These are phyloP conservation scores for Diglossa brunneiventris DNA, from an alignment of 2,113 vertebrate genomes.

Conservation along the genomic window DNA sequence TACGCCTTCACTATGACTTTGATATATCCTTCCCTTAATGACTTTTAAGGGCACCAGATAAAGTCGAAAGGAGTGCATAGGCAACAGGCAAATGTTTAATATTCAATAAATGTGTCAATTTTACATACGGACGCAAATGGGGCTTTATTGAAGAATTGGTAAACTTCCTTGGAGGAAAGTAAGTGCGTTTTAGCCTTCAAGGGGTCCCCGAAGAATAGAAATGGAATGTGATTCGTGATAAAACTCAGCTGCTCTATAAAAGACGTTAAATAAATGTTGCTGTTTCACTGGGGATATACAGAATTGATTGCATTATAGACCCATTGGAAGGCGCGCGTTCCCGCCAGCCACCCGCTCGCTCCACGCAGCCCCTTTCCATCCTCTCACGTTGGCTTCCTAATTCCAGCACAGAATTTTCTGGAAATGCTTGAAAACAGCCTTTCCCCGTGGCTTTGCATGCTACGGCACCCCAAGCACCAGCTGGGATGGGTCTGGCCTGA, in stretches of 20 bases:
- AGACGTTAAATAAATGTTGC: constrained; percentile 86
- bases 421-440: not conserved
- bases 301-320: constrained; percentile 78
- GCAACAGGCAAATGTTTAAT: constrained; percentile 73
- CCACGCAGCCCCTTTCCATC: not conserved
- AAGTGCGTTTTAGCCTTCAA: constrained; percentile 81
- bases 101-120: constrained; percentile 83
- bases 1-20: not conserved
- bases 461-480: accelerated
- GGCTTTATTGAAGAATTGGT: constrained; percentile 81
- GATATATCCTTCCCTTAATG: constrained; percentile 48
- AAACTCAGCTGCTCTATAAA: constrained; percentile 85
- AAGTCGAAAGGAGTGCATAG: not conserved
- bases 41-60: constrained; percentile 40
- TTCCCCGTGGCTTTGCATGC: accelerated
- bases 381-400: not conserved
- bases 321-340: constrained; percentile 66
- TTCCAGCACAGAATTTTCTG: constrained; percentile 31
- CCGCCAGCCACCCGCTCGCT: constrained; percentile 46
- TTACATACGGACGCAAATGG: constrained; percentile 79
- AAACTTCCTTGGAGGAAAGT: constrained; percentile 81
- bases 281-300: constrained; percentile 76
- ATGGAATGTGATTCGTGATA: constrained; percentile 84
- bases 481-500: accelerated
- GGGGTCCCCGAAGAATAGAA: constrained; percentile 79